These are phyloP conservation scores for Synergus japonicus DNA, from an alignment of 2,888 invertebrate species.

Conservation along the genomic window DNA sequence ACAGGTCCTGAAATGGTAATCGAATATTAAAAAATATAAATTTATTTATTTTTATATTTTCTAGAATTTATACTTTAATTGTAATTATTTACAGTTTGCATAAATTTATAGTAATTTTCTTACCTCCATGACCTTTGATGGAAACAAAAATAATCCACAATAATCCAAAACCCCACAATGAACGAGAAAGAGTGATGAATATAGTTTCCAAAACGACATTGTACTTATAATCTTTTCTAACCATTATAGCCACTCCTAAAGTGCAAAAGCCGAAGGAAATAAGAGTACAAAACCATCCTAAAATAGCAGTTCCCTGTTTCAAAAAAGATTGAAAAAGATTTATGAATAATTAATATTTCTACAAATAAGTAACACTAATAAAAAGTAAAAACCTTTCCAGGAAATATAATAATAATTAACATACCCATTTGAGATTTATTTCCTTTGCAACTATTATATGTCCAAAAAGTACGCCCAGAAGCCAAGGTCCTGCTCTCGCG, in stretches of 20 bases:
- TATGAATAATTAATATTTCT: not conserved
- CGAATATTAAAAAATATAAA: too few relatives aligned
- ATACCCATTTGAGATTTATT: slow-evolving; percentile 69
- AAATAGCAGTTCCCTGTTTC: not conserved
- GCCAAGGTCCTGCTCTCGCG: slow-evolving; percentile 51
- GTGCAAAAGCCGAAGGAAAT: slow-evolving; percentile 40
- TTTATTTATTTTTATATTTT: too few relatives aligned
- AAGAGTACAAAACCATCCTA: slow-evolving; percentile 34
- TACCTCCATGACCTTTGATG: slow-evolving; percentile 59
- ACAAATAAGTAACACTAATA: not conserved
- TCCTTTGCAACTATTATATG: slow-evolving; percentile 48
- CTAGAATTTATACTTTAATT: too few relatives aligned
- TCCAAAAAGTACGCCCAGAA: slow-evolving; percentile 55
- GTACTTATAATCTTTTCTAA: slow-evolving; percentile 66
- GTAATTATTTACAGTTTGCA: too few relatives aligned
- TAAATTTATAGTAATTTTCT: too few relatives aligned
- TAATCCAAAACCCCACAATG: slow-evolving; percentile 77
- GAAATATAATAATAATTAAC: not conserved
- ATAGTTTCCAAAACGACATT: slow-evolving; percentile 67
- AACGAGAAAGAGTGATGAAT: slow-evolving; percentile 74
- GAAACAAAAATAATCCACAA: slow-evolving; percentile 79
- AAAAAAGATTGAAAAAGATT: not conserved
- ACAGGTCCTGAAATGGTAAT: slow-evolving; percentile 41
- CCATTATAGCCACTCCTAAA: slow-evolving; percentile 55
- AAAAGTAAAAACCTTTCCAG: not conserved